Base-by-base conservation (phyloP, 2,113 vertebrate genomes). In the Festucalex cinctus region DNA sequence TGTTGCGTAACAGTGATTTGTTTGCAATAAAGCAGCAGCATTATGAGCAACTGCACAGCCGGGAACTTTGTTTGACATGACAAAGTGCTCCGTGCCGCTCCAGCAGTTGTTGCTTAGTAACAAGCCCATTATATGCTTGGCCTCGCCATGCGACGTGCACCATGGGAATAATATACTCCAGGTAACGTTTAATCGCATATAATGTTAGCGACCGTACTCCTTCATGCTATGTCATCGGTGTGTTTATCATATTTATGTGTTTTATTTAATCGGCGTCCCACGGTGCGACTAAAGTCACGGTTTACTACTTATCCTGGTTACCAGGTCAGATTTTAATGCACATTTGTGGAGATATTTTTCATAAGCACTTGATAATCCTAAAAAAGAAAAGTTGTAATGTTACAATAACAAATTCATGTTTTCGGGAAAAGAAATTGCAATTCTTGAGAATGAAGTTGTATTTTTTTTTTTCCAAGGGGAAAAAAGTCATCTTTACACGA, bases 41-140 rank as follows among this genome's bases (percentile, higher is more conserved):
- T 51, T 61, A 65, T 49, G 6, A 73, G 22, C 39, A 57, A 46
- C 37, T 71, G 66, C 63, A 75, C 39, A 41, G 13, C 6, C 58
- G 68, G 58, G n/a, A 77, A 81, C 71, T 76, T 81, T 76, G 61
- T 57, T 57, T 57, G 77, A 76, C 73, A 10, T 71, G 69, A 74
- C 70, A 86, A 79, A 72, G 68, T 68, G 61, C 60, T 75, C 51
- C 44, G 46, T 70, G 54, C 54, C 41, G 24, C 39, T 71, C 44
- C 44, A 4, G 2, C 70, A 60, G 65, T 58, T 72, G 79, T 85
- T 86, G 77, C 79, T 85, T 66, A 85, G 81, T 79, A 85, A 84
- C 81, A 48, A 75, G 43, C 20, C 73, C 24, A 35, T 65, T 70
- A 17, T 58, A n/a, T 37, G 10, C 39, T n/a, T 39, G 58, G 9